Evolutionary conservation across 2,797 vertebrate species (phyloP).

Genomic region (Falco biarmicus): DNA sequence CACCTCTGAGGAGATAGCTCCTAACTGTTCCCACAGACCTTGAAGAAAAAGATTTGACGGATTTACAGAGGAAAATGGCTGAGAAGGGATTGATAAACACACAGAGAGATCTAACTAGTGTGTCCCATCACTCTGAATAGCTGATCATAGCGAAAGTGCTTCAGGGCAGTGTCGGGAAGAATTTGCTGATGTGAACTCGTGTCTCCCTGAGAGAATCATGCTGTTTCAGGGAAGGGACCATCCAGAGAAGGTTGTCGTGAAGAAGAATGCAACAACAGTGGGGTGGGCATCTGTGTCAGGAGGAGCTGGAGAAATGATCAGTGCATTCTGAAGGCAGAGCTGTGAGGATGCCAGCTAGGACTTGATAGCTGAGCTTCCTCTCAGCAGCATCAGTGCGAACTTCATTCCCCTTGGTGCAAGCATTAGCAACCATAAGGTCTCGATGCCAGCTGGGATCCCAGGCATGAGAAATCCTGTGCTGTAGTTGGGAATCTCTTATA

Average conservation of each 20-base stretch:
- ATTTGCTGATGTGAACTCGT: conserved; percentile 69
- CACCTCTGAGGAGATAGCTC: conserved; percentile 65
- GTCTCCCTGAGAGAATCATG: conserved; percentile 63
- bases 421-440: not conserved
- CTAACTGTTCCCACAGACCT: conserved; percentile 51
- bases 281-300: not conserved
- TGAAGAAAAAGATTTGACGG: conserved; percentile 66
- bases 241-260: conserved; percentile 22
- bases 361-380: not conserved
- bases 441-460: not conserved
- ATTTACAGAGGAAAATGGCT: conserved; percentile 61
- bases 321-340: conserved; percentile 28
- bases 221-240: conserved; percentile 46
- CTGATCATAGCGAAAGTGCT: conserved; percentile 63
- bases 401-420: fast-evolving
- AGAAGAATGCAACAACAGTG: conserved; percentile 64
- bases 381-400: fast-evolving
- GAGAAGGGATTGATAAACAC: conserved; percentile 72
- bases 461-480: not conserved
- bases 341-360: not conserved
- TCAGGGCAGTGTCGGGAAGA: conserved; percentile 65
- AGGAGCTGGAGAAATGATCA: not conserved
- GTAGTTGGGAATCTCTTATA: not conserved
- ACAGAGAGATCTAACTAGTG: conserved; percentile 71
- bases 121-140: conserved; percentile 72